Base-by-base conservation (phyloP, 2,113 vertebrate genomes). In the Microtus ochrogaster region DNA sequence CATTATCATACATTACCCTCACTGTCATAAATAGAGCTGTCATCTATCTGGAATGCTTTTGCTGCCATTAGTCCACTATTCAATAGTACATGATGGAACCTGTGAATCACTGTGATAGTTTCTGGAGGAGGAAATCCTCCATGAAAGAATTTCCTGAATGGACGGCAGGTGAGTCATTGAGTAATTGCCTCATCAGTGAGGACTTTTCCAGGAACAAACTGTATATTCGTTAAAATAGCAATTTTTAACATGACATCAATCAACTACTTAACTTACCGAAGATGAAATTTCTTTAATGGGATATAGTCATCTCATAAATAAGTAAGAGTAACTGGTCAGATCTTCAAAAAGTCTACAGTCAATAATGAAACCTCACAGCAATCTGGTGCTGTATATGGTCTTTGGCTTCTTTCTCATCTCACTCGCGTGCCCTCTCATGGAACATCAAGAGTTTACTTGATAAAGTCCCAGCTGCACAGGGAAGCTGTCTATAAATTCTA, bases 141-240 rank as follows among this genome's bases (percentile, higher is more conserved):
- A 14, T 36, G 33, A 49, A 30, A 36, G 55, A 28, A 76, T 41
- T 86, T 94, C 47, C 14, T 44, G 14, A 85, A 82, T 89, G 19
- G 33, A n/a, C 55, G 6, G 55, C 17, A 58, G 4, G 65, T 47
- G 41, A 85, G 52, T 24, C 26, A 5, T 1, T 72, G n/a, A 24
- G 26, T 81, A 77, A 91, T 28, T 66, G 68, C 24, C 9, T 12
- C 8, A 33, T 52, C 19, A 65, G 30, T 4, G 73, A 63, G 79
- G 39, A 79, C 44, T n/a, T 90, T 93, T 49, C 36, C 58, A 88
- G 14, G 17, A 49, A 2, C 5, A n/a, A 73, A 12, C 28, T 41
- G 3, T 72, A 36, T 61, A 17, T 73, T 92, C 47, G 41, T 88
- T 82, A 83, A 96, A 85, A 94, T 74, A 7, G 74, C n/a, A 78